These are phyloP conservation scores for Trididemnum miniatum DNA, from an alignment of 23 tunicate species.

Conservation along the genomic window DNA sequence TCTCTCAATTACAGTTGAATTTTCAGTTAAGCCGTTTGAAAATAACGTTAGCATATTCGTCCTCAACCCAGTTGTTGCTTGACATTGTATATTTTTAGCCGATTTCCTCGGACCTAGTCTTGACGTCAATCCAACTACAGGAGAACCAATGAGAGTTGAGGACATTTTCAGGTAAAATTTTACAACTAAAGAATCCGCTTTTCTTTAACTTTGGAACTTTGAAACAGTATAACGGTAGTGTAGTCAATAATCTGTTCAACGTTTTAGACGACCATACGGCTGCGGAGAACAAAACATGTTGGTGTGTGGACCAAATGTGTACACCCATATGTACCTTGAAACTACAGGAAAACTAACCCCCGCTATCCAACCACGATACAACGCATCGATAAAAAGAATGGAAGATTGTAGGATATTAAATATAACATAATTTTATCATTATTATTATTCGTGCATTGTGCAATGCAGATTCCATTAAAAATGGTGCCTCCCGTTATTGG, in stretches of 20 bases:
- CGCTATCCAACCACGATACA: constrained; percentile 37
- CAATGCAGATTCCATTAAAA: no score
- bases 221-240: no score
- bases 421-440: no score
- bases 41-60: no score
- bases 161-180: constrained; percentile 51
- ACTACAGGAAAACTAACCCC: constrained; percentile 18
- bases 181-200: no score
- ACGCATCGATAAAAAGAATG: constrained; percentile 35
- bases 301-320: constrained; percentile 55
- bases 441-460: no score
- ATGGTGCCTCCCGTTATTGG: no score
- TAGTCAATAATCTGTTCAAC: background rate
- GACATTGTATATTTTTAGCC: constrained; percentile 51
- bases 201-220: no score
- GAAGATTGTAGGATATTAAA: constrained; percentile 40
- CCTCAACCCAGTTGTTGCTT: no score
- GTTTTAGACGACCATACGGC: constrained; percentile 49
- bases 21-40: no score
- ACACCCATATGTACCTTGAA: constrained; percentile 41
- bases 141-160: constrained; percentile 46
- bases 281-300: constrained; percentile 85
- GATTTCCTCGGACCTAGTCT: constrained; percentile 63
- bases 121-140: constrained; percentile 66
- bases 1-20: no score